Evolutionary conservation across 2,888 invertebrate species (phyloP), one percentile per base, ranked within the genome.

Genomic region (Loripinus fragilis): DNA sequence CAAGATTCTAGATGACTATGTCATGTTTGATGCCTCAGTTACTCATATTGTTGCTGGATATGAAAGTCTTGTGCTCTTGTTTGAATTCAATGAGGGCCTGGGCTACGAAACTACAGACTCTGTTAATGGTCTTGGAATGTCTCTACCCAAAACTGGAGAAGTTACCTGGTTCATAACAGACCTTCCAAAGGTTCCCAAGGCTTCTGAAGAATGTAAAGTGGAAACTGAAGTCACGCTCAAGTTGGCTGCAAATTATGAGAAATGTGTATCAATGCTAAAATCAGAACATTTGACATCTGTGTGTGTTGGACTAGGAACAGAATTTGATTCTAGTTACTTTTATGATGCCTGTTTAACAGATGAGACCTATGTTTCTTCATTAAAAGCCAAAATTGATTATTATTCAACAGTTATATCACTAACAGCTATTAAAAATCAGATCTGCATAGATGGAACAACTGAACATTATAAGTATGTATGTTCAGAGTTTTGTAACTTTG

Each of bases 401-500:
- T 89, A 88, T 78, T 55, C 74, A n/a, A 55, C 69, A 1, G 74
- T 83, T 2, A 45, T 86, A 5, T 25, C 74, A 7, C 85, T 86
- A 28, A 7, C 60, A 12, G 74, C 64, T 33, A 76, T 84, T 15
- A 33, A 78, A 48, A 41, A 28, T 30, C 69, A 70, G 17, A 71
- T 88, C 0, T 89, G 89, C 78, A 50, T 68, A 55, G 80, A 88
- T 30, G 74, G 45, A 30, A 69, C 71, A 0, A 83, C 75, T 45
- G 65, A 78, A 30, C 83, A 85, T 28, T 86, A 81, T 42, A 23
- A 68, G 72, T 60, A 50, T 38, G 78, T 84, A 2, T 87, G 85
- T 74, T 30, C 60, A 12, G 72, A 74, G n/a, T 66, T 81, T 23
- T 89, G 89, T 80, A 85, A 86, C 38, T 71, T 80, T 48, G 67